Evolutionary conservation across 1,140 invertebrate genomes (phyloP).

Genomic region (Parasteatoda tepidariorum): DNA sequence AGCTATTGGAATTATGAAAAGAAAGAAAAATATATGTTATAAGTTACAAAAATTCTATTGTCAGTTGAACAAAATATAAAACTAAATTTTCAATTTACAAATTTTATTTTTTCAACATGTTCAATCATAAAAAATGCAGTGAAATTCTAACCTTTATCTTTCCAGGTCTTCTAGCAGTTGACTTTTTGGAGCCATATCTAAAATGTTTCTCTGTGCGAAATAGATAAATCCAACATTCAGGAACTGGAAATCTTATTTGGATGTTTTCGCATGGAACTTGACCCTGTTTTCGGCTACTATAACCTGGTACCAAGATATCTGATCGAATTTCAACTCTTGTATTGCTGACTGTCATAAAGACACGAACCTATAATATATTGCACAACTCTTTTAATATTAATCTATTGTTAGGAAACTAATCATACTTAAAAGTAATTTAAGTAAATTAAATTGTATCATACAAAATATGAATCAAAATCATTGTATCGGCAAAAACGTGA

Average conservation of each 20-base stretch:
- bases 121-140: neutral
- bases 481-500: too few relatives aligned
- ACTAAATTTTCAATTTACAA: too few relatives aligned
- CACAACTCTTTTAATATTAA: neutral
- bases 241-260: conserved; percentile 95
- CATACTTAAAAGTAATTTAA: too few relatives aligned
- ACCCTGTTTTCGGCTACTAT: conserved; percentile 92
- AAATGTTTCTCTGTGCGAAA: conserved; percentile 99
- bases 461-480: neutral
- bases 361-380: conserved; percentile 58
- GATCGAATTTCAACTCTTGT: conserved; percentile 86
- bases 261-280: conserved; percentile 97
- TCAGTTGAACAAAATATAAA: too few relatives aligned
- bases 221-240: conserved; percentile 99
- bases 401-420: neutral
- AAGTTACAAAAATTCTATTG: too few relatives aligned
- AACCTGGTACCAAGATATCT: conserved; percentile 96
- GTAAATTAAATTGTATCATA: too few relatives aligned
- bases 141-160: conserved; percentile 72
- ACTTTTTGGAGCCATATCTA: conserved; percentile 98
- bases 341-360: conserved; percentile 61
- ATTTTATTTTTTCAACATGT: too few relatives aligned
- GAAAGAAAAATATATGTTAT: too few relatives aligned
- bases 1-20: too few relatives aligned
- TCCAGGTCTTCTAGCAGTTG: conserved; percentile 84